Evolutionary conservation across 2,113 vertebrate species (phyloP), one percentile per base, ranked within the genome.

Genomic region (Atherinomorus stipes): DNA sequence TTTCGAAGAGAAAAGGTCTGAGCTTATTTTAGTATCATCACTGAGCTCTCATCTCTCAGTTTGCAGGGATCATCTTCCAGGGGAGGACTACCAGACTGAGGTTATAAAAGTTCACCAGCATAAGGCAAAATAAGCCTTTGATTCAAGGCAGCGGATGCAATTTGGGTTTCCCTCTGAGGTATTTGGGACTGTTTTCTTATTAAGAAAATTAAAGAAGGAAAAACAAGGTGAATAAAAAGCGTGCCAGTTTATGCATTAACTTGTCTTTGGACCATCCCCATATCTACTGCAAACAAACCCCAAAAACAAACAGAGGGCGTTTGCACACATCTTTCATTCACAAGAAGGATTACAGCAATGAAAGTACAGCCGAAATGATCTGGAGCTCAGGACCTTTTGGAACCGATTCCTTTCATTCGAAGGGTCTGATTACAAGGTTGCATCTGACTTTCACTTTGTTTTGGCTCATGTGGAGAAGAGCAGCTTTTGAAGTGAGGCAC

Each of bases 221-320:
- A 18, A 18, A 7, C 4, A 19, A 2, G 44, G 1, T 18, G 4
- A 19, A 45, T 18, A 45, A 11, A 53, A 62, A 50, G 31, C 64
- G 21, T 66, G 66, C 49, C 76, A 66, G 73, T 15, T 78, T 78
- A 60, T 21, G 34, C 45, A 70, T 76, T 26, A 61, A 18, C 79
- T 85, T 85, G 62, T 87, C 84, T 88, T 76, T 23, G 38, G 34
- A 25, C 1, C 31, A 16, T 2, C n/a, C 57, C 47, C 56, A 59
- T 31, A 61, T 83, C 61, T 56, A 74, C 47, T 22, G 64, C 71
- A 84, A 89, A 90, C 79, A 90, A 71, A 68, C 31, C 40, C 80
- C 71, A 71, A 87, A 85, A 72, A 83, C 86, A 88, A 83, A 85
- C 74, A 47, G 10, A 50, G 23, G 44, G 23, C 53, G 63, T 31